phyloP scores from a whole-genome alignment of 2,113 vertebrate species.

The Ancistrus triradiatus region DNA sequence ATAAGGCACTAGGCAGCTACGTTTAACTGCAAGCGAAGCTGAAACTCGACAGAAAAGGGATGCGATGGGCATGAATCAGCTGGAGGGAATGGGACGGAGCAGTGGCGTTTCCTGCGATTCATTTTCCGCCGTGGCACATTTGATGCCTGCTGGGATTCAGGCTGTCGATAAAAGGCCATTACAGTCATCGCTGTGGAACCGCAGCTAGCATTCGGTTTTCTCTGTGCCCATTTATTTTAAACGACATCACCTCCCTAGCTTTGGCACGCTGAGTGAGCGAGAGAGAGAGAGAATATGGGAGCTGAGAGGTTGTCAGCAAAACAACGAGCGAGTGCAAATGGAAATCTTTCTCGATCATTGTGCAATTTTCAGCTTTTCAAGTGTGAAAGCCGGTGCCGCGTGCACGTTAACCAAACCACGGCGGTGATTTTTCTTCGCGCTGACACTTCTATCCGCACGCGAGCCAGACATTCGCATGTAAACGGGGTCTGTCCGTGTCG shows the following conservation, averaged over 20 bases:
- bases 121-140: slow-evolving; percentile 28
- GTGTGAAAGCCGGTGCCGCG: not conserved
- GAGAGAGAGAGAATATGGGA: slow-evolving; percentile 2
- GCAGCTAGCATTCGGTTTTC: slow-evolving; percentile 26
- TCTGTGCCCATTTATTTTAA: slow-evolving; percentile 36
- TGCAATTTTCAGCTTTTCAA: not conserved
- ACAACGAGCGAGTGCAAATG: not conserved
- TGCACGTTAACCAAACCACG: not conserved
- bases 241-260: slow-evolving; percentile 11
- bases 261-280: not conserved
- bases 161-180: slow-evolving; percentile 42
- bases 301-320: not conserved
- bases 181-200: slow-evolving; percentile 28
- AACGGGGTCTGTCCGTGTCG: too few relatives aligned
- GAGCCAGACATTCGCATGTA: too few relatives aligned
- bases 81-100: not conserved
- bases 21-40: slow-evolving; percentile 9
- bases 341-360: not conserved
- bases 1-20: not conserved
- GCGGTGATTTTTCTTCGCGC: not conserved
- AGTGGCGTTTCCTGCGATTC: not conserved
- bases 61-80: not conserved
- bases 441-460: not conserved
- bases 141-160: slow-evolving; percentile 35
- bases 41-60: not conserved